These are phyloP conservation scores for Anarsia innoxiella DNA, from an alignment of 2,888 invertebrate species.

Conservation along the genomic window DNA sequence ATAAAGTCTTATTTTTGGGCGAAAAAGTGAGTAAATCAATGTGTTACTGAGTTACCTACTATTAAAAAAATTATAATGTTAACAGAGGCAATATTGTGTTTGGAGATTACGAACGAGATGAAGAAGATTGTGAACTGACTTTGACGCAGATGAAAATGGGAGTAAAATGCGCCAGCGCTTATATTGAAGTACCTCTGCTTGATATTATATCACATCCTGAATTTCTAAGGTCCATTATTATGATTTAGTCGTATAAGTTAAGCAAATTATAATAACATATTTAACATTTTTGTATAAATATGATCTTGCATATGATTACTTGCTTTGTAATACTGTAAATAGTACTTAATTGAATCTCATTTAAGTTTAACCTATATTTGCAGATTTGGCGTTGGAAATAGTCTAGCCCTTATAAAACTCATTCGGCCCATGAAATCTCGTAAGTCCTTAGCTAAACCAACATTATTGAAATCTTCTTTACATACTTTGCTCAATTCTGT, in stretches of 20 bases:
- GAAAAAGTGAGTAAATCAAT: too few relatives aligned
- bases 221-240: slow-evolving; percentile 6
- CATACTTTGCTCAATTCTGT: background rate
- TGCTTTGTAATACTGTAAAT: too few relatives aligned
- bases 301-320: too few relatives aligned
- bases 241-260: too few relatives aligned
- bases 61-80: too few relatives aligned
- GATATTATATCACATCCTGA: slow-evolving; percentile 8
- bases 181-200: slow-evolving; percentile 1
- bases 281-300: too few relatives aligned
- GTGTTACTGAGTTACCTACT: too few relatives aligned
- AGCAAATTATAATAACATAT: too few relatives aligned
- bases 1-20: too few relatives aligned
- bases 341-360: too few relatives aligned
- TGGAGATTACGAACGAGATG: slow-evolving; percentile 6
- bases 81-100: slow-evolving; percentile 6
- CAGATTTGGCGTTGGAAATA: slow-evolving; percentile 60
- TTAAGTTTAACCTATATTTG: slow-evolving; percentile 16
- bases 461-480: slow-evolving; percentile 2
- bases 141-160: slow-evolving; percentile 2
- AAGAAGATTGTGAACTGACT: slow-evolving; percentile 5
- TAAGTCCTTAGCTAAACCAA: too few relatives aligned
- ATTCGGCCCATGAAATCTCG: slow-evolving; percentile 53
- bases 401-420: slow-evolving; percentile 53
- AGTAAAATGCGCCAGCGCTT: background rate